These are phyloP conservation scores for Sceloporus tristichus DNA, from an alignment of 2,113 vertebrate species.

Conservation along the genomic window DNA sequence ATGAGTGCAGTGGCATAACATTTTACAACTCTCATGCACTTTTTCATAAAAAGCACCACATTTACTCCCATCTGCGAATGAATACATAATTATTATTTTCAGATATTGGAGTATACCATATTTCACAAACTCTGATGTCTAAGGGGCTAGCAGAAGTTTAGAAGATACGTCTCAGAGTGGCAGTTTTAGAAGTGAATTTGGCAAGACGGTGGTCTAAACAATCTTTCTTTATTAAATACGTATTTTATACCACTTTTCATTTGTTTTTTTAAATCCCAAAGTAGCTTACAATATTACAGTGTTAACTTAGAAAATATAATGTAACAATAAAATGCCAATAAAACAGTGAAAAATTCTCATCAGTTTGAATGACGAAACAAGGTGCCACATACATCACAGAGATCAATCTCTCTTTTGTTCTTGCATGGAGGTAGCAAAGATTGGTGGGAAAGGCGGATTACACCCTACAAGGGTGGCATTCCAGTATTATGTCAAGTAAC, in stretches of 20 bases:
- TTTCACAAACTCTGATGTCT: background rate
- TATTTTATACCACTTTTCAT: background rate
- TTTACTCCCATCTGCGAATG: background rate
- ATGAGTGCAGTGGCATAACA: background rate
- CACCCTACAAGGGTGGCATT: background rate
- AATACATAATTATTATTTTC: background rate
- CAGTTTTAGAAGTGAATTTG: background rate
- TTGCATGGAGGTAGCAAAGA: background rate
- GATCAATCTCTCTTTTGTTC: background rate
- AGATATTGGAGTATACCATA: too few species aligned
- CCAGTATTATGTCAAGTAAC: background rate
- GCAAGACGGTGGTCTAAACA: background rate
- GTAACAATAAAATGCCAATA: too few species aligned
- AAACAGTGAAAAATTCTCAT: background rate
- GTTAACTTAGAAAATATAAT: background rate
- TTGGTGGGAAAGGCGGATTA: background rate
- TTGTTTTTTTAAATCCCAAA: background rate
- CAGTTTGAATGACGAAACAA: background rate
- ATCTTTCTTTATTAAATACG: background rate
- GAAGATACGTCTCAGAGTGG: background rate
- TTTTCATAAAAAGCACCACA: background rate
- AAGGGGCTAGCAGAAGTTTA: background rate
- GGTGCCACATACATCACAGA: background rate
- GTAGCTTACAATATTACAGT: background rate
- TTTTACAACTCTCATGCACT: too few species aligned